A percentile compares a stretch with the other conserved stretches of the same genome.
phyloP scores from a whole-genome alignment of 2,113 vertebrate genomes.

The Clarias magur region DNA sequence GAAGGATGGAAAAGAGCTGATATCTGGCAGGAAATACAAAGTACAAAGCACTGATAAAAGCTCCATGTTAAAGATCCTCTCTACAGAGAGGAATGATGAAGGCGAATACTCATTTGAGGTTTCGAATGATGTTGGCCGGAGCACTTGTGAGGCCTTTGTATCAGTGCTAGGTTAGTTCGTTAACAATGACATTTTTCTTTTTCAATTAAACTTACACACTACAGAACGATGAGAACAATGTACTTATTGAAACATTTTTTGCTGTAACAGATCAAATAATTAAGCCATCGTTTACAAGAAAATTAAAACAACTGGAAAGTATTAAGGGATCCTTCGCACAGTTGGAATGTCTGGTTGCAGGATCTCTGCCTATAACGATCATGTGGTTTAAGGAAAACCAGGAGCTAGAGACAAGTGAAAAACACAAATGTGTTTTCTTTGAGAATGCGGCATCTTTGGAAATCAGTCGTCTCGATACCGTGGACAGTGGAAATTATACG shows the following conservation, averaged over 20 bases:
- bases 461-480: constrained; percentile 84
- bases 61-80: constrained; percentile 87
- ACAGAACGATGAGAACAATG: not conserved
- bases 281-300: constrained; percentile 94
- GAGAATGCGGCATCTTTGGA: constrained; percentile 95
- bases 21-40: constrained; percentile 85
- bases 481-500: constrained; percentile 87
- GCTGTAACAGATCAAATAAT: constrained; percentile 88
- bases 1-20: constrained; percentile 85
- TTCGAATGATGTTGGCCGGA: constrained; percentile 90
- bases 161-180: constrained; percentile 86
- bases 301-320: constrained; percentile 90
- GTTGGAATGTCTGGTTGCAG: constrained; percentile 92
- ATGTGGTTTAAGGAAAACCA: constrained; percentile 92
- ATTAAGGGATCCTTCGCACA: constrained; percentile 95
- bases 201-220: not conserved
- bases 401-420: constrained; percentile 84
- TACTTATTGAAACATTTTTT: constrained; percentile 24
- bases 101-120: constrained; percentile 91
- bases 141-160: constrained; percentile 86
- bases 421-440: constrained; percentile 92
- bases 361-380: constrained; percentile 90
- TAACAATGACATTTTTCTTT: not conserved
- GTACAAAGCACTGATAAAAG: constrained; percentile 84
- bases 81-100: constrained; percentile 85